Evolutionary conservation across 2,888 invertebrate species (phyloP).

Genomic region (Tiliacea citrago): DNA sequence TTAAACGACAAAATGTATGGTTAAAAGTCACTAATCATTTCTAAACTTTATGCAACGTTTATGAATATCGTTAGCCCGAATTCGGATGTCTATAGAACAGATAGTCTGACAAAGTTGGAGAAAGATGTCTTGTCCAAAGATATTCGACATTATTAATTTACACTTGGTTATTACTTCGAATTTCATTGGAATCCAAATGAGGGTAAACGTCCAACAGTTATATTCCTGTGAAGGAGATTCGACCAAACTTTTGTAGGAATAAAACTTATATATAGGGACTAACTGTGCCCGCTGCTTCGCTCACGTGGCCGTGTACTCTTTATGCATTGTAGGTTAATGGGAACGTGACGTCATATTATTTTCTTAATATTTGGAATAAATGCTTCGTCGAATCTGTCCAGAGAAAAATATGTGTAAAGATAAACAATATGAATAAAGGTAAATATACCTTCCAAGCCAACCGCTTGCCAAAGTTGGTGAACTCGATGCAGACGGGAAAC

Average conservation of each 20-base stretch:
- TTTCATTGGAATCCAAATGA: background rate
- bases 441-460: slow-evolving; percentile 95
- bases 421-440: too few species aligned
- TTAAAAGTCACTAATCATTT: too few species aligned
- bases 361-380: background rate
- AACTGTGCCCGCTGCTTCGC: background rate
- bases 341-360: background rate
- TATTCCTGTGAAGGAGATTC: background rate
- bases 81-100: background rate
- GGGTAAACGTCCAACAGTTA: background rate
- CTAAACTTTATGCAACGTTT: too few species aligned
- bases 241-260: background rate
- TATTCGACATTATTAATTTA: background rate
- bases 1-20: too few species aligned
- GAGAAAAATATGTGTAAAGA: background rate
- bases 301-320: too few species aligned
- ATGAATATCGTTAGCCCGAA: too few species aligned
- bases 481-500: slow-evolving; percentile 94
- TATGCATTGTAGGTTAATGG: background rate
- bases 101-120: background rate
- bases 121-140: background rate
- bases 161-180: background rate
- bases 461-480: slow-evolving; percentile 91
- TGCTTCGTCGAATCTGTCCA: background rate
- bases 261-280: background rate